Evolutionary conservation across 2,797 vertebrate genomes (phyloP), one percentile per base, ranked within the genome.

Genomic region (Rhinogobio ventralis): DNA sequence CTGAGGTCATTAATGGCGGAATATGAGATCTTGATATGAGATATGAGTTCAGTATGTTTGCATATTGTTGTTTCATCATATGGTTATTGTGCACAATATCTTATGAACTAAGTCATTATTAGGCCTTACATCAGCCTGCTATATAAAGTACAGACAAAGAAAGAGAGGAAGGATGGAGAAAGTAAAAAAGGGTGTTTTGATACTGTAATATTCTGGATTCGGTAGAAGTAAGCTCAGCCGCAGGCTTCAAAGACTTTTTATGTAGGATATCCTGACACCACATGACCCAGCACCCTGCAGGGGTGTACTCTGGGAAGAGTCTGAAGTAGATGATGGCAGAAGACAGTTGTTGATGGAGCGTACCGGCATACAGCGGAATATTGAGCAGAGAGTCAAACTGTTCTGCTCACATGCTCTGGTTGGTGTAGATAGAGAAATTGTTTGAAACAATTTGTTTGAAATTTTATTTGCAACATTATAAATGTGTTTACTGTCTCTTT

Each of bases 251-350:
- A 85, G 83, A 8, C 28, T 77, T 85, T 85, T 83, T 81, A 51
- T 76, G 39, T 55, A 75, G 80, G 86, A 87, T 79, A 75, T 87
- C 86, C 86, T 87, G 68, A 85, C 84, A 36, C 68, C 53, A 68
- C 57, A 72, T 87, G 60, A 64, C 73, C 49, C n/a, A 33, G 62
- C 14, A 69, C 30, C 57, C 67, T 73, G 33, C 60, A 75, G 30
- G 46, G 62, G 25, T 55, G 66, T 30, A 79, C 57, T 79, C 67
- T 78, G 78, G 60, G 36, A 77, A 51, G 36, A 28, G 57, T 72
- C 46, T 49, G 36, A 51, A 36, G 30, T 46, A 60, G 7, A 79
- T 49, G 62, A 64, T 73, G 30, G 19, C 25, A 49, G n/a, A 17
- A 57, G 73, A 23, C 23, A 42, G 42, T 60, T 62, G 20, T 30